Evolutionary conservation across 2,797 vertebrate species (phyloP), one percentile per base, ranked within the genome.

Genomic region (Mormyrus proboscirostris): DNA sequence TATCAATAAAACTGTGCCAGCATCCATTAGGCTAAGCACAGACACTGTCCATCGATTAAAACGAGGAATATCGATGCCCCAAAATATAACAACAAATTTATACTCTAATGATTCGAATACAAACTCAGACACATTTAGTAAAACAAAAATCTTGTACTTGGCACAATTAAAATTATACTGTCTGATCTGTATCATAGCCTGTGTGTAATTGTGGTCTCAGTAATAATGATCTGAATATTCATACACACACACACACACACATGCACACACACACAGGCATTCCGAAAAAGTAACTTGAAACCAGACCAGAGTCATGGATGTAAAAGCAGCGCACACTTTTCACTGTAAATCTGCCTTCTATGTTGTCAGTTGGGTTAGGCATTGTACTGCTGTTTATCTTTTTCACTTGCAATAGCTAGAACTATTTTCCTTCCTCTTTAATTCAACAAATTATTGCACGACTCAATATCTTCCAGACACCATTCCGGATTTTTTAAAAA

Each of bases 401-500:
- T 33, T n/a, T 44, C 73, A 41, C 38, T 79, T 79, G 8, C 44
- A 85, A 49, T n/a, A 85, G 22, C 22, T 25, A 51, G 47, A 51
- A 85, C 41, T 49, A 16, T 12, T 51, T 85, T 22, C 82, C 4
- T 85, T 49, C 82, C n/a, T 49, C 4, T 22, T 49, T 29, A 89
- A 82, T 9, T 53, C 55, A 22, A 65, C 93, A 93, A 88, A 92
- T 89, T 92, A 92, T 91, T 91, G 92, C 91, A 85, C 85, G 90
- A 92, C 93, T 93, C 93, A 92, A 90, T 93, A 93, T 92, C 16
- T 44, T 19, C 73, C 44, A 86, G 84, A 51, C 50, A 86, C 25
- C 8, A 86, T 33, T 33, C 10, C 51, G n/a, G 12, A 55, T 33
- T 33, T 2, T 29, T 29, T 29, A 0, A 83, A 44, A 47, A n/a